A percentile compares a stretch with the other conserved stretches of the same genome.
phyloP scores from a whole-genome alignment of 2,113 vertebrate species.

The Hypanus sabinus region DNA sequence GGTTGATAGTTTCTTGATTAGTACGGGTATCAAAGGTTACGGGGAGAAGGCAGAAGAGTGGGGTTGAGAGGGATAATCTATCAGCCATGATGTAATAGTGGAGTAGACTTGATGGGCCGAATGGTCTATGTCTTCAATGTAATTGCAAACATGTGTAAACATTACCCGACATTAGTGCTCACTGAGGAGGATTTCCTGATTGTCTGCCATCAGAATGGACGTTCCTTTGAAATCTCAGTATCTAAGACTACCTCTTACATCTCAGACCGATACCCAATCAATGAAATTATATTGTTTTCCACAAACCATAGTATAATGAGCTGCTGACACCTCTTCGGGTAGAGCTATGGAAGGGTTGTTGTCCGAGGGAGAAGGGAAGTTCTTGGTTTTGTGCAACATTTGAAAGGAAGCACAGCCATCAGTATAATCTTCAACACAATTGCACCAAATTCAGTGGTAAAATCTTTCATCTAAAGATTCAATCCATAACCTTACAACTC shows the following conservation, averaged over 20 bases:
- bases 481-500: background rate
- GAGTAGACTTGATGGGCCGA: no score
- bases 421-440: background rate
- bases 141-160: background rate
- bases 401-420: background rate
- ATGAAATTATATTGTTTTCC: background rate
- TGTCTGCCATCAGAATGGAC: background rate
- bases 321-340: background rate
- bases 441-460: background rate
- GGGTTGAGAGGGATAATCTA: no score
- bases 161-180: background rate
- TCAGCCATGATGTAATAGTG: no score
- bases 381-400: background rate
- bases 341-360: background rate
- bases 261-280: background rate
- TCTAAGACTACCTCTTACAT: background rate
- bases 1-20: no score
- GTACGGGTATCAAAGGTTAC: no score
- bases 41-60: no score
- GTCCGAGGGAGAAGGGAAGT: background rate
- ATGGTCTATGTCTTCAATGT: no score
- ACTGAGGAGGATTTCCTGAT: background rate
- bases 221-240: background rate
- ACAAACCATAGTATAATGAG: background rate
- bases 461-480: background rate